These are phyloP conservation scores for Lacerta viridis DNA, from an alignment of 2,797 vertebrate species.

Conservation along the genomic window DNA sequence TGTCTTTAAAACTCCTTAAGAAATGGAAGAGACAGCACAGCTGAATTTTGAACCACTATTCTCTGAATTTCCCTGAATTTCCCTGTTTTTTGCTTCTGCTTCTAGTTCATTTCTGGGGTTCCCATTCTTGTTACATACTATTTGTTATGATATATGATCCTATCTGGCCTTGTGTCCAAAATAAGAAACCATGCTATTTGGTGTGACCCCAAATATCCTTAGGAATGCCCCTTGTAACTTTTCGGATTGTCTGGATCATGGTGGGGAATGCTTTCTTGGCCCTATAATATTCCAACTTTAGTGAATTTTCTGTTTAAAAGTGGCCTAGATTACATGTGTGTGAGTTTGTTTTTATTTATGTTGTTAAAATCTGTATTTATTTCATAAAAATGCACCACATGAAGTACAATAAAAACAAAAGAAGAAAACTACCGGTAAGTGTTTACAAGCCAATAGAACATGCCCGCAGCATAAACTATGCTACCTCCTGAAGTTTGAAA, in stretches of 20 bases:
- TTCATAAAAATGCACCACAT: background rate
- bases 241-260: background rate
- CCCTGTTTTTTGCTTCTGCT: too few species aligned
- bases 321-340: background rate
- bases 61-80: too few species aligned
- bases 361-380: background rate
- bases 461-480: background rate
- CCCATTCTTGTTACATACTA: too few species aligned
- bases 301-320: background rate
- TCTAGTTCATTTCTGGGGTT: too few species aligned
- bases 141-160: background rate
- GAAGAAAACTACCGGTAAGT: background rate
- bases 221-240: background rate
- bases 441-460: background rate
- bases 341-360: background rate
- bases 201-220: background rate
- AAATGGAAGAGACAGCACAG: too few species aligned
- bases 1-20: too few species aligned
- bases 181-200: background rate
- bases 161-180: accelerated
- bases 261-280: background rate
- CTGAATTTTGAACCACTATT: too few species aligned
- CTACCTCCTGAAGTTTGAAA: background rate
- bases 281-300: background rate
- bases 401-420: background rate